Conservation (phyloP, 2,888 invertebrate genomes). For the Hanleya hanleyi region DNA sequence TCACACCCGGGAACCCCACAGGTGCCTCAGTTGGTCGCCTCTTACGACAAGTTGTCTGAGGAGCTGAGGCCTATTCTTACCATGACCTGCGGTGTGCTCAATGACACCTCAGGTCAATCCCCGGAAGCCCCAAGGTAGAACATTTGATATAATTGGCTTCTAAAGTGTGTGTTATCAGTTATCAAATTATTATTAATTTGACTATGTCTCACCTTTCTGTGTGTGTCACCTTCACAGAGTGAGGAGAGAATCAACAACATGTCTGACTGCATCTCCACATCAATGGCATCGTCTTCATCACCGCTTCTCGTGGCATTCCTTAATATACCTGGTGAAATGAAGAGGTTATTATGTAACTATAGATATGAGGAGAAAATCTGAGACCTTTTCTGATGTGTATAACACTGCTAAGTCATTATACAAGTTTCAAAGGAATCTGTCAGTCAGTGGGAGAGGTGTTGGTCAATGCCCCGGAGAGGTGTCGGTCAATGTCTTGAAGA, state of each 20-base stretch:
- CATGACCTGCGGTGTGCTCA: no score
- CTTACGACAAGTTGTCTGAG: no score
- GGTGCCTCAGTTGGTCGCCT: no score
- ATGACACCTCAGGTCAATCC: no score
- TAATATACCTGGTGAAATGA: conserved; percentile 55
- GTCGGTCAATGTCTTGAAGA: no score
- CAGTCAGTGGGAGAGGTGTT: neutral
- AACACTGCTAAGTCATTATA: neutral
- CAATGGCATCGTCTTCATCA: conserved; percentile 63
- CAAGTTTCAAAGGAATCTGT: neutral
- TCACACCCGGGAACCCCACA: no score
- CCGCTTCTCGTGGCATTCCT: conserved; percentile 55
- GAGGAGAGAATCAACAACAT: conserved; percentile 71
- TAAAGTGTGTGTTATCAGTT: no score
- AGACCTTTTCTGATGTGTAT: neutral
- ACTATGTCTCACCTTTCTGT: conserved; percentile 71
- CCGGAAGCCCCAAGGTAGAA: no score
- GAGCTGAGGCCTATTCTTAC: no score
- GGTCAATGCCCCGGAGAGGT: no score
- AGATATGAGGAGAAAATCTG: neutral
- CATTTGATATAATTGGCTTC: no score
- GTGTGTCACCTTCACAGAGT: conserved; percentile 72
- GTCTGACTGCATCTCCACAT: conserved; percentile 73
- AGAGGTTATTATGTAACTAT: neutral
- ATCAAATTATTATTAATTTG: no score